Conservation (phyloP, 2,797 vertebrate genomes). For the Botia kubotai region DNA sequence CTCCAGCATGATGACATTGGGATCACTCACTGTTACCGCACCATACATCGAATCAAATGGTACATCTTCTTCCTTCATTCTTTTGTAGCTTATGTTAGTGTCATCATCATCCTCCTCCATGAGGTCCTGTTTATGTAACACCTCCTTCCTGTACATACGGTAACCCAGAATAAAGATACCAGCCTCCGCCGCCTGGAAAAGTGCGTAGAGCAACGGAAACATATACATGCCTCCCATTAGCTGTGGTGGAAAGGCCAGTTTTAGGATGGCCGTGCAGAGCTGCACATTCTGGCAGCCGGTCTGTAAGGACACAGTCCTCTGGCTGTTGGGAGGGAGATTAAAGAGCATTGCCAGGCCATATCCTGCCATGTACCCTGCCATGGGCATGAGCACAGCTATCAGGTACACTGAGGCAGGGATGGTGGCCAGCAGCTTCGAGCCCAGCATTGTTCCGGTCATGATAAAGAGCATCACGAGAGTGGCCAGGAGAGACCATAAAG, state of each 20-base stretch:
- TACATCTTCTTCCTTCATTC: conserved; percentile 89
- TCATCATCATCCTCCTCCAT: conserved; percentile 78
- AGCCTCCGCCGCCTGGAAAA: conserved; percentile 95
- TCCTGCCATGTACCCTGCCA: conserved; percentile 89
- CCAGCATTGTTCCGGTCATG: conserved; percentile 93
- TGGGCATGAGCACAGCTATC: conserved; percentile 92
- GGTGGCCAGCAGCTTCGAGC: conserved; percentile 89
- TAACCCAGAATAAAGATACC: conserved; percentile 91
- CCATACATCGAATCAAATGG: conserved; percentile 86
- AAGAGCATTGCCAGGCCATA: conserved; percentile 90
- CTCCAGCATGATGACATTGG: conserved; percentile 79
- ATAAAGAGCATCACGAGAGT: conserved; percentile 93
- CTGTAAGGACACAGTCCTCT: conserved; percentile 91
- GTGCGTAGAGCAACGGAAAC: conserved; percentile 95
- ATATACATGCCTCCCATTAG: conserved; percentile 95
- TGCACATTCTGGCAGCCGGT: conserved; percentile 98
- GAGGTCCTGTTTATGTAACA: conserved; percentile 84
- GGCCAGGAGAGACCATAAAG: conserved; percentile 93
- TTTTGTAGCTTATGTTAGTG: conserved; percentile 89
- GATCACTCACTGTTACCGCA: conserved; percentile 82
- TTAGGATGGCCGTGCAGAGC: conserved; percentile 96
- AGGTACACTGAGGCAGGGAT: conserved; percentile 90
- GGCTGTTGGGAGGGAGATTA: conserved; percentile 86
- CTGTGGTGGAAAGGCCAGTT: conserved; percentile 91
- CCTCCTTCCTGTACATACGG: conserved; percentile 85